Evolutionary conservation across 2,888 invertebrate genomes (phyloP).

Genomic region (Xiphydria camelus): DNA sequence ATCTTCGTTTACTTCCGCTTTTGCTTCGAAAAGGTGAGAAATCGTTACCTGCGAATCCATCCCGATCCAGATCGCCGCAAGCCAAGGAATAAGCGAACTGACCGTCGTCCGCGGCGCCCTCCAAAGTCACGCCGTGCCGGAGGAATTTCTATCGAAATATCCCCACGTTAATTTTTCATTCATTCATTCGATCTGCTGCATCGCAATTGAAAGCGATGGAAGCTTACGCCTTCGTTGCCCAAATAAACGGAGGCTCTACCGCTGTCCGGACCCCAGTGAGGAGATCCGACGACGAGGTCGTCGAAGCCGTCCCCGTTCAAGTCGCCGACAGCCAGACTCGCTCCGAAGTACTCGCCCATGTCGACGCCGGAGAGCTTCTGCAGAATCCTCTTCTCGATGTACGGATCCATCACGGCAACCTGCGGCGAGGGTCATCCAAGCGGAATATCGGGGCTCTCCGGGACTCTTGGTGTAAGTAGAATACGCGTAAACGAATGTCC

Average conservation of each 20-base stretch:
- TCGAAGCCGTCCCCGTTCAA: conserved; percentile 43
- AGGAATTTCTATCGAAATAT: too few relatives aligned
- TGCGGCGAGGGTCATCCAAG: conserved; percentile 7
- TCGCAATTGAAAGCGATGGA: neutral
- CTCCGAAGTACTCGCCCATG: conserved; percentile 46
- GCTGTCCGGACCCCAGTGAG: conserved; percentile 43
- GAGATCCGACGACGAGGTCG: conserved; percentile 48
- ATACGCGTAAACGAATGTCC: too few relatives aligned
- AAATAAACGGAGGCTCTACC: conserved; percentile 40
- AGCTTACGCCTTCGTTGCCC: conserved; percentile 20
- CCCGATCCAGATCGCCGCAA: conserved; percentile 64
- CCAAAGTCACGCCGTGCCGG: conserved; percentile 19
- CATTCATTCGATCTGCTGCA: too few relatives aligned
- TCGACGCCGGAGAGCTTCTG: conserved; percentile 29
- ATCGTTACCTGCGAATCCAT: conserved; percentile 64
- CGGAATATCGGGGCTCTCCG: too few relatives aligned
- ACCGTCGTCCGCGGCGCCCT: conserved; percentile 56
- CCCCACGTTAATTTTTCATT: too few relatives aligned
- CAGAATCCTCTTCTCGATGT: conserved; percentile 10
- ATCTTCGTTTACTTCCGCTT: too few relatives aligned
- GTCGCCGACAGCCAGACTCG: conserved; percentile 43
- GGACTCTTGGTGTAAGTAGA: too few relatives aligned
- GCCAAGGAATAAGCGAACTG: conserved; percentile 65
- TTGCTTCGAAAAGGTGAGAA: too few relatives aligned
- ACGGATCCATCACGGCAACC: conserved; percentile 33